Conservation (phyloP, 1,140 invertebrate species). For the Asbolus verrucosus region DNA sequence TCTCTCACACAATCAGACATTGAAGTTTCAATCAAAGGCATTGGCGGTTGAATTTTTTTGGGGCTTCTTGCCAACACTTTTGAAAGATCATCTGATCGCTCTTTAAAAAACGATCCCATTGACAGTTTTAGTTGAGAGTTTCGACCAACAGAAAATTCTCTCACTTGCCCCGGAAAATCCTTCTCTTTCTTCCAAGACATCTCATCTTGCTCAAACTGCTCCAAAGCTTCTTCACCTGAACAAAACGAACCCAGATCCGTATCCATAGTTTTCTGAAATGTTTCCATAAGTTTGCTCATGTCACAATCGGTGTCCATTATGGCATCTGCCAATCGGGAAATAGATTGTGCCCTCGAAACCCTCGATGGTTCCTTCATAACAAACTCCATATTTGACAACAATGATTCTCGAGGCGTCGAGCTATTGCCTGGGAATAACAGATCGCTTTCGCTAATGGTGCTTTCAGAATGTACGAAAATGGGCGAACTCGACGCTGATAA, state of each 20-base stretch:
- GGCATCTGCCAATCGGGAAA: slow-evolving; percentile 47
- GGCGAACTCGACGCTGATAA: not conserved
- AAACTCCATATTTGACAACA: not conserved
- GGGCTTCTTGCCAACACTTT: slow-evolving; percentile 49
- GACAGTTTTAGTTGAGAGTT: slow-evolving; percentile 50
- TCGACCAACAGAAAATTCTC: slow-evolving; percentile 35
- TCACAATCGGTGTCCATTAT: slow-evolving; percentile 47
- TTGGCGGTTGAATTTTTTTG: slow-evolving; percentile 45
- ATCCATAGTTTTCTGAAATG: slow-evolving; percentile 46
- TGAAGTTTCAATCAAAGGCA: slow-evolving; percentile 51
- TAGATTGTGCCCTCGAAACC: slow-evolving; percentile 31
- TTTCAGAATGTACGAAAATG: slow-evolving; percentile 43
- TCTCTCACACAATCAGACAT: not conserved
- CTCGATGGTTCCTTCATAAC: slow-evolving; percentile 2
- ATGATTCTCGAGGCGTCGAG: slow-evolving; percentile 52
- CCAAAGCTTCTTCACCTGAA: slow-evolving; percentile 54
- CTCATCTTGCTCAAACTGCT: slow-evolving; percentile 55
- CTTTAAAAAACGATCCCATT: slow-evolving; percentile 58
- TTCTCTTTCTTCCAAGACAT: slow-evolving; percentile 57
- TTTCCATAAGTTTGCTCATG: slow-evolving; percentile 47
- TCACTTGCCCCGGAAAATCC: slow-evolving; percentile 48
- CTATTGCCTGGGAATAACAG: slow-evolving; percentile 52
- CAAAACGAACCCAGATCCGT: slow-evolving; percentile 21
- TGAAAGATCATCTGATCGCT: slow-evolving; percentile 53
- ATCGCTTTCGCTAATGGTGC: slow-evolving; percentile 59